Conservation (phyloP, 2,113 vertebrate species). For the Pan paniscus region DNA sequence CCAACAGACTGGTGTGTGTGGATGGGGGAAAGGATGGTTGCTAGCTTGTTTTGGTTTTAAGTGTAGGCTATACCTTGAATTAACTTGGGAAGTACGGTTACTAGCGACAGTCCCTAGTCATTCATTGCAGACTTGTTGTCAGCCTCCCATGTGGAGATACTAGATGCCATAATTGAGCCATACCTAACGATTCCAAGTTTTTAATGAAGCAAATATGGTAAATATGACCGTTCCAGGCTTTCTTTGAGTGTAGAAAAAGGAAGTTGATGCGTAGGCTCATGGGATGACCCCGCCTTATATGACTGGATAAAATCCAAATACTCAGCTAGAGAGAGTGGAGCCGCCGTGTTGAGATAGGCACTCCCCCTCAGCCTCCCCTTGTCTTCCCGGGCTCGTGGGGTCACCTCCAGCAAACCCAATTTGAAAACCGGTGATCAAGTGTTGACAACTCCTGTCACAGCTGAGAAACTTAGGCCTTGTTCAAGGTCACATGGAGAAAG, state of each 20-base stretch:
- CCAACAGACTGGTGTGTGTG: accelerated
- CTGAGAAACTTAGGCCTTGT: not conserved
- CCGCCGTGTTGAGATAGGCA: accelerated
- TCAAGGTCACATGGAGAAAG: not conserved
- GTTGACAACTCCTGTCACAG: not conserved
- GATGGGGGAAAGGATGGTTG: not conserved
- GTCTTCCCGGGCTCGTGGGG: not conserved
- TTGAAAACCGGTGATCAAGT: not conserved
- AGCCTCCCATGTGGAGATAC: not conserved
- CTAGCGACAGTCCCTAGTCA: not conserved
- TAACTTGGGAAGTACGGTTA: accelerated
- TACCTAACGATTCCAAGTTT: not conserved
- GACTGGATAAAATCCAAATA: not conserved
- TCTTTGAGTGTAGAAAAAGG: not conserved
- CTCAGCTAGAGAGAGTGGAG: accelerated
- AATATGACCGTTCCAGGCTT: accelerated
- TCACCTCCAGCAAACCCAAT: not conserved
- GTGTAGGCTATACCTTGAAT: accelerated
- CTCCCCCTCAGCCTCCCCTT: not conserved
- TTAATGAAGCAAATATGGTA: not conserved
- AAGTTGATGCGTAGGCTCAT: accelerated
- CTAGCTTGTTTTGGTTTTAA: not conserved
- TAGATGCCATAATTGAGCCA: not conserved
- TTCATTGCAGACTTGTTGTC: accelerated
- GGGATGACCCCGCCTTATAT: accelerated